A percentile compares a stretch with the other conserved stretches of the same genome.
Evolutionary conservation across 2,113 vertebrate species (phyloP).

Genomic region (Oncorhynchus nerka): DNA sequence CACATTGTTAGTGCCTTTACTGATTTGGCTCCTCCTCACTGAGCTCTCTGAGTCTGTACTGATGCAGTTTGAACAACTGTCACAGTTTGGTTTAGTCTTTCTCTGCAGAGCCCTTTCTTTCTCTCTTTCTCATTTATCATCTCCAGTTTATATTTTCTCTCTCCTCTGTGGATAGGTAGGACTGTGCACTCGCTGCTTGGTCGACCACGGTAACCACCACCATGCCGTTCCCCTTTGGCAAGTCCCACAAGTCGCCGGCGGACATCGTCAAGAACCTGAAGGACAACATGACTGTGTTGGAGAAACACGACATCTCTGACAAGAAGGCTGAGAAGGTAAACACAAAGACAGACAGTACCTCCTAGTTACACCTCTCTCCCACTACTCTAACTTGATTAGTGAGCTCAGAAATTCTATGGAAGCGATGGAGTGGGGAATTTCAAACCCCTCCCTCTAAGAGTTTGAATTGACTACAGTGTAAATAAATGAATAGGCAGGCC

Average conservation of each 20-base stretch:
- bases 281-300: conserved; percentile 92
- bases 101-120: too few species aligned
- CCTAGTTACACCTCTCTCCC: too few species aligned
- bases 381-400: too few species aligned
- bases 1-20: too few species aligned
- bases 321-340: conserved; percentile 94
- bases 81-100: too few species aligned
- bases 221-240: conserved; percentile 98
- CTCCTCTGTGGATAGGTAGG: conserved; percentile 70
- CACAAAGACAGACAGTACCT: conserved; percentile 1
- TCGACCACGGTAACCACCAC: conserved; percentile 68
- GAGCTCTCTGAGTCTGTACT: conserved; percentile 4
- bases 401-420: too few species aligned
- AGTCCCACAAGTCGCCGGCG: conserved; percentile 96
- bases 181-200: conserved; percentile 67
- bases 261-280: conserved; percentile 97
- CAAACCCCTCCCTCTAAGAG: too few species aligned
- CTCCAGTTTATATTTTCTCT: conserved; percentile 1
- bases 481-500: too few species aligned
- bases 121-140: background rate
- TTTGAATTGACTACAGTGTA: too few species aligned
- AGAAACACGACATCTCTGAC: conserved; percentile 93
- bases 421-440: too few species aligned
- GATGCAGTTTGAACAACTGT: too few species aligned
- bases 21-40: conserved; percentile 30